Percentiles rank a stretch among this genome's conserved stretches.
phyloP scores from a whole-genome alignment of 2,888 invertebrate genomes.

The Helicoverpa assulta region DNA sequence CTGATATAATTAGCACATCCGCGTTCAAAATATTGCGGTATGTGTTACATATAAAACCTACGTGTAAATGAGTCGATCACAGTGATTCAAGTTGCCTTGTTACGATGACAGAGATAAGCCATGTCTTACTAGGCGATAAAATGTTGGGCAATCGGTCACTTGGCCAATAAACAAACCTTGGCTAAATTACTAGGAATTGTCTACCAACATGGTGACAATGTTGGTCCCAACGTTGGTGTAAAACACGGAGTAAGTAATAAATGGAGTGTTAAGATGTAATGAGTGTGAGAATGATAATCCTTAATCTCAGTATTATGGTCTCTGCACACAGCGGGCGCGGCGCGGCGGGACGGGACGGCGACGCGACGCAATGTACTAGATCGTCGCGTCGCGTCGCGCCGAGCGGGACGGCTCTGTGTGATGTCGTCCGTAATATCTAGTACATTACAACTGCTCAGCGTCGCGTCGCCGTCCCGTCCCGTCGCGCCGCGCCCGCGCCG shows the following conservation, averaged over 20 bases:
- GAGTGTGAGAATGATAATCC: neutral
- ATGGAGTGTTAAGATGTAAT: conserved; percentile 7
- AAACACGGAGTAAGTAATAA: neutral
- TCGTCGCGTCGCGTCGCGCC: no score
- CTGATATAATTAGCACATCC: conserved; percentile 44
- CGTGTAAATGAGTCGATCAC: conserved; percentile 57
- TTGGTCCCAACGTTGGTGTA: neutral
- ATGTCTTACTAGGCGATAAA: conserved; percentile 36
- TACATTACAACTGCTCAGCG: no score
- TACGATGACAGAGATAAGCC: conserved; percentile 44
- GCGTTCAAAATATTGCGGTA: conserved; percentile 50
- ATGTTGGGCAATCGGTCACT: conserved; percentile 8
- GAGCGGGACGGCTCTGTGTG: no score
- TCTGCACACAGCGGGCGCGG: no score
- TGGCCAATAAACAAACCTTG: neutral
- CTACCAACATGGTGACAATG: neutral
- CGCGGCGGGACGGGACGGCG: no score
- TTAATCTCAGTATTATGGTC: neutral
- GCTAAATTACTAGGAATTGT: neutral
- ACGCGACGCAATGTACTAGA: no score
- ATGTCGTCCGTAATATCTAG: no score
- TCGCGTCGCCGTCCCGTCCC: no score
- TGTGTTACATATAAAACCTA: conserved; percentile 49
- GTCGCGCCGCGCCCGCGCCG: no score
- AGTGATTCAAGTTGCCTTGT: conserved; percentile 34